Evolutionary conservation across 2,113 vertebrate genomes (phyloP).

Genomic region (Panthera tigris): DNA sequence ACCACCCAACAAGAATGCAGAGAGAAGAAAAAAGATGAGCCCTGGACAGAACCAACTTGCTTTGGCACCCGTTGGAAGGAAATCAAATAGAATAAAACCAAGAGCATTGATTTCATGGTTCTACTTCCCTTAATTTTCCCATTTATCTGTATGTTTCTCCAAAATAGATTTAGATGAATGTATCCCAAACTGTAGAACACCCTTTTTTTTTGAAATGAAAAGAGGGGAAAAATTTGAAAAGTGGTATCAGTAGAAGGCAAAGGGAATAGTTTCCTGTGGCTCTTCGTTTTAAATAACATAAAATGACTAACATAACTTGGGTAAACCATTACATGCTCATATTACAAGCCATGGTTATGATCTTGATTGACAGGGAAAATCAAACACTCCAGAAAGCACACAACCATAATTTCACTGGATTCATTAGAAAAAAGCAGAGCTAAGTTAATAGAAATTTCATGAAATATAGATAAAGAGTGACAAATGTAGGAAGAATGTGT

Average conservation of each 20-base stretch:
- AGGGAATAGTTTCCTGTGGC: slow-evolving; percentile 26
- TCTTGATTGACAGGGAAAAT: slow-evolving; percentile 58
- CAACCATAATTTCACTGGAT: slow-evolving; percentile 51
- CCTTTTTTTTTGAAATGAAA: slow-evolving; percentile 20
- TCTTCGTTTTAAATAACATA: slow-evolving; percentile 67
- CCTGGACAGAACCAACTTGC: neutral
- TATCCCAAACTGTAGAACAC: neutral
- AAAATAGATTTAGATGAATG: slow-evolving; percentile 39
- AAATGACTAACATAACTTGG: slow-evolving; percentile 55
- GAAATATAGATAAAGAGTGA: slow-evolving; percentile 44
- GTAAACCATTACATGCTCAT: slow-evolving; percentile 39
- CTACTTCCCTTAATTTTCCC: slow-evolving; percentile 53
- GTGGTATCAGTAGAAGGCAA: slow-evolving; percentile 28
- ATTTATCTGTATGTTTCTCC: neutral
- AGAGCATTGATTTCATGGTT: slow-evolving; percentile 5
- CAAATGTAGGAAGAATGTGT: slow-evolving; percentile 7
- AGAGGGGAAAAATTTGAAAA: neutral
- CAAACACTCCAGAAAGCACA: slow-evolving; percentile 49
- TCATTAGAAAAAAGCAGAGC: slow-evolving; percentile 49
- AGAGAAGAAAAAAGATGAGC: slow-evolving; percentile 13
- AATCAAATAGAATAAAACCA: slow-evolving; percentile 31
- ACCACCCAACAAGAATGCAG: neutral
- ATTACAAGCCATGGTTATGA: slow-evolving; percentile 49
- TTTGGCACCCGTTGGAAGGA: neutral
- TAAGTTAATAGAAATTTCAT: slow-evolving; percentile 58